These are phyloP conservation scores for Chrysolina oricalcia DNA, from an alignment of 2,888 invertebrate genomes.

Conservation along the genomic window DNA sequence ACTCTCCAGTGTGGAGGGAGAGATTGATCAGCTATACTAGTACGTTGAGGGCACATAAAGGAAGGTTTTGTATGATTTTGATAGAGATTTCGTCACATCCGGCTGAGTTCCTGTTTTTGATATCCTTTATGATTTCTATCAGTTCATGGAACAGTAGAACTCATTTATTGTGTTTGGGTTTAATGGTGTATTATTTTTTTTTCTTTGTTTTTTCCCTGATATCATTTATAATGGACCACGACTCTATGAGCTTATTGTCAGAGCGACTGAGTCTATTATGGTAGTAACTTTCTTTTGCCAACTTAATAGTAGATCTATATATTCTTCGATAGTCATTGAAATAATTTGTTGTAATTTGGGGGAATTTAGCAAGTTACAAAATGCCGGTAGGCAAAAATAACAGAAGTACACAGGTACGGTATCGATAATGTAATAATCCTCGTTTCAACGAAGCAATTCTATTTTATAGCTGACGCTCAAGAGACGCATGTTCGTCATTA, in stretches of 20 bases:
- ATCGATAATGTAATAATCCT: too few species aligned
- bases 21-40: not conserved
- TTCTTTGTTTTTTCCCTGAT: slow-evolving; percentile 14
- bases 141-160: slow-evolving; percentile 5
- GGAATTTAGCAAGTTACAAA: too few species aligned
- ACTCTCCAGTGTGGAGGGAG: not conserved
- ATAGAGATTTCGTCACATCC: slow-evolving; percentile 7
- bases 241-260: slow-evolving; percentile 3
- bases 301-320: not conserved
- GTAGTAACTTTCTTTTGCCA: not conserved
- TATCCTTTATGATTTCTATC: not conserved
- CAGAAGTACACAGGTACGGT: too few species aligned
- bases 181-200: not conserved
- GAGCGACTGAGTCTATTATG: slow-evolving; percentile 3
- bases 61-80: not conserved
- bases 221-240: slow-evolving; percentile 16
- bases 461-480: too few species aligned
- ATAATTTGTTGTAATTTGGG: too few species aligned
- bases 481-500: too few species aligned
- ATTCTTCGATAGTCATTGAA: slow-evolving; percentile 19
- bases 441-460: too few species aligned
- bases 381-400: too few species aligned
- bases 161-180: slow-evolving; percentile 20
- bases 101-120: not conserved
- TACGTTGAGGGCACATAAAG: not conserved